Evolutionary conservation across 2,797 vertebrate genomes (phyloP).

Genomic region (Tadarida brasiliensis): DNA sequence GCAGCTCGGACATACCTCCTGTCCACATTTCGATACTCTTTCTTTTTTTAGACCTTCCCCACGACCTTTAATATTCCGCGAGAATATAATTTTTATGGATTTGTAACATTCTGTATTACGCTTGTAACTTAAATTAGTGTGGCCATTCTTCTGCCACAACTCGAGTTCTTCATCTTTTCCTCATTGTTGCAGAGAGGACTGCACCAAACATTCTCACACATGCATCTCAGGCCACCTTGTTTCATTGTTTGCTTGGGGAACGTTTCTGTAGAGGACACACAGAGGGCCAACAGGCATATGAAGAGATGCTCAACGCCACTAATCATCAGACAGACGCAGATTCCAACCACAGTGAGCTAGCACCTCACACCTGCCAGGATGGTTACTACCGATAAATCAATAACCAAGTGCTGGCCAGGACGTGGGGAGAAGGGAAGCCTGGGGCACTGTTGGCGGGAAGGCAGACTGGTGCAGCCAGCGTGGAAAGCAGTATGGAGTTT

Average conservation of each 20-base stretch:
- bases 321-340: not conserved
- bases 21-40: not conserved
- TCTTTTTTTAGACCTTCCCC: not conserved
- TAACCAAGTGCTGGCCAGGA: not conserved
- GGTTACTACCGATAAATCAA: not conserved
- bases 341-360: not conserved
- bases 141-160: not conserved
- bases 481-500: not conserved
- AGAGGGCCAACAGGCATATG: not conserved
- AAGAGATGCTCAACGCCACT: not conserved
- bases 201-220: too few relatives aligned
- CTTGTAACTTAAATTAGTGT: not conserved
- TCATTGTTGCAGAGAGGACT: not conserved
- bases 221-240: not conserved
- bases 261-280: not conserved
- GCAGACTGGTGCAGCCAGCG: not conserved
- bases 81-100: constrained; percentile 34
- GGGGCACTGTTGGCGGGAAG: not conserved
- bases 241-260: not conserved
- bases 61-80: not conserved
- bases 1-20: not conserved
- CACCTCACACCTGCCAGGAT: not conserved
- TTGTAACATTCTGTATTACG: not conserved
- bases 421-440: not conserved
- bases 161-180: not conserved